Evolutionary conservation across 2,797 vertebrate species (phyloP), one percentile per base, ranked within the genome.

Genomic region (Scyliorhinus canicula): DNA sequence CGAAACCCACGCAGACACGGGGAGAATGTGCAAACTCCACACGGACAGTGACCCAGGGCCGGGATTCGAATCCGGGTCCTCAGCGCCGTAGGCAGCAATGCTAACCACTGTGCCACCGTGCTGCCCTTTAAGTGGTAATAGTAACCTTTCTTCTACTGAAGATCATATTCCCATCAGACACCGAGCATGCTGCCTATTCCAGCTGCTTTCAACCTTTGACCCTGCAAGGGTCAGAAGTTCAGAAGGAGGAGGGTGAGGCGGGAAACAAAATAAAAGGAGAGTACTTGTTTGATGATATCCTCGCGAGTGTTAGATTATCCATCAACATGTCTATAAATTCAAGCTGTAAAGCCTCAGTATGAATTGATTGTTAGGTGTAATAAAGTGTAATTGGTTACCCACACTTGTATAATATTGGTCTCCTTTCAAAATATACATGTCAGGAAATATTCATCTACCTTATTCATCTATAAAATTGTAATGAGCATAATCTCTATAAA

Each of bases 351-450:
- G 55, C 86, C 31, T 19, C 77, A 88, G 52, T 40, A 57, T 16
- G 57, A 88, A 90, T 90, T 90, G 19, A 90, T 63, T 60, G n/a
- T 90, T 60, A 90, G 35, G 35, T 60, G 5, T 60, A 57, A n/a
- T 57, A 57, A 21, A 90, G 57, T 60, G 31, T 60, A 4, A 57
- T 40, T 90, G 35, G 86, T 90, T 60, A 90, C 40, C 55, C n/a
- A 35, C 86, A 60, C 35, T n/a, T 55, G 55, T n/a, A 21, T 90
- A n/a, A 63, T 90, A 63, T 63, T 63, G 86, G 35, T 40, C 63
- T 90, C 55, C 57, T 90, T 60, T 63, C 86, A 40, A 90, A 60
- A 90, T 40, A 90, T 60, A 4, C 86, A 90, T 63, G 55, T 90
- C 40, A 57, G 5, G 86, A 63, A 63, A 60, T 90, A 35, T 24